Conservation (phyloP, 1,140 invertebrate species). For the Potamilus streckersoni region DNA sequence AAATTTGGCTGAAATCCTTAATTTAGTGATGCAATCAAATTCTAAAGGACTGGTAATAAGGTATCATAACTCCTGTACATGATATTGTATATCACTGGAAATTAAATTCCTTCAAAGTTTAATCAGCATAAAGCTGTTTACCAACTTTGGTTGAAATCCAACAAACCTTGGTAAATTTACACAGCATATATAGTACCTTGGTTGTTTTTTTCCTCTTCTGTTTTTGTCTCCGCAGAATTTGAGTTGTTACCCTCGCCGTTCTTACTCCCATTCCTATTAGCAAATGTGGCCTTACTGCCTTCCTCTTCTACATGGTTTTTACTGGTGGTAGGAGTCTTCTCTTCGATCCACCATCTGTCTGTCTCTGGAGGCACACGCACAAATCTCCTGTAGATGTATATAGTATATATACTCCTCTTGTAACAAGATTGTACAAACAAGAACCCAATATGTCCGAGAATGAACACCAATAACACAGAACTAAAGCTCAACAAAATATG, state of each 20-base stretch:
- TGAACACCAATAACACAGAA: neutral
- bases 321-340: conserved; percentile 8
- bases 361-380: conserved; percentile 50
- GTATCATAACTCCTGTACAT: no score
- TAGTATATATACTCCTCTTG: no score
- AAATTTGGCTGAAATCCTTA: no score
- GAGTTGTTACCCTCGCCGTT: conserved; percentile 8
- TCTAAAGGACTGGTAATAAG: no score
- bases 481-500: neutral
- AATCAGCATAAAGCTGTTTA: no score
- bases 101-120: no score
- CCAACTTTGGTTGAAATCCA: no score
- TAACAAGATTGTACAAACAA: no score
- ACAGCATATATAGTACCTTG: conserved; percentile 8
- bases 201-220: conserved; percentile 25
- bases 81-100: no score
- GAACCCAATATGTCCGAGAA: no score
- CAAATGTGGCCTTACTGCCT: conserved; percentile 38
- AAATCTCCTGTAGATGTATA: conserved; percentile 46
- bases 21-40: no score
- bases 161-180: no score
- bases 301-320: conserved; percentile 41
- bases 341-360: conserved; percentile 58
- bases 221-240: conserved; percentile 17
- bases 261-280: conserved; percentile 29